phyloP scores from a whole-genome alignment of 2,797 vertebrate genomes.

The Lemur catta region DNA sequence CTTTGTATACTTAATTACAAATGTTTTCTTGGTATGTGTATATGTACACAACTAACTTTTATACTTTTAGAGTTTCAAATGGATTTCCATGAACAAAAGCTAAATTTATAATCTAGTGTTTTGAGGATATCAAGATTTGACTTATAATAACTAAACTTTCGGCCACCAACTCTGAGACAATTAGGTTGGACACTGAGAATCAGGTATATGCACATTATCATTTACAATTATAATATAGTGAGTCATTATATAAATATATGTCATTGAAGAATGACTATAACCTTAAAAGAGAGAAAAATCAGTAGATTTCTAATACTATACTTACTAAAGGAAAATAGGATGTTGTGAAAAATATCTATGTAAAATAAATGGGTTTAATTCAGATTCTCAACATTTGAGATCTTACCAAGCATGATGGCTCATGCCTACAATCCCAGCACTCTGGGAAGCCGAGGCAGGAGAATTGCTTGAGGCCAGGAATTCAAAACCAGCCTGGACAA shows the following conservation, averaged over 20 bases:
- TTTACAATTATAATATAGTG: background rate
- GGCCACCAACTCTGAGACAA: background rate
- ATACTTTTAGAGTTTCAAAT: conserved; percentile 8
- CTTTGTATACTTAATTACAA: background rate
- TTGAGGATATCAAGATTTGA: background rate
- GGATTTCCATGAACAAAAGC: background rate
- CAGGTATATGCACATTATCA: background rate
- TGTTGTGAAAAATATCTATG: background rate
- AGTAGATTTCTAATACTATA: background rate
- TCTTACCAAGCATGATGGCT: background rate
- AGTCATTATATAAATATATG: background rate
- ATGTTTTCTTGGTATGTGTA: background rate
- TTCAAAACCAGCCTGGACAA: background rate
- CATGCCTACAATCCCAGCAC: background rate
- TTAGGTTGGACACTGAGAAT: background rate
- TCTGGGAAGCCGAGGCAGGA: background rate
- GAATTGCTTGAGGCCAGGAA: background rate
- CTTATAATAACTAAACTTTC: background rate
- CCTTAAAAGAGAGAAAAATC: background rate
- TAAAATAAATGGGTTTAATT: background rate
- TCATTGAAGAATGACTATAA: conserved; percentile 17
- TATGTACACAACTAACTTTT: background rate
- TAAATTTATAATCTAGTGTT: background rate
- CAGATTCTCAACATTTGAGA: background rate
- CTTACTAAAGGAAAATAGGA: background rate